A percentile compares a stretch with the other conserved stretches of the same genome.
Conservation (phyloP, 2,888 invertebrate species). For the Mesodorylaimus sp. region DNA sequence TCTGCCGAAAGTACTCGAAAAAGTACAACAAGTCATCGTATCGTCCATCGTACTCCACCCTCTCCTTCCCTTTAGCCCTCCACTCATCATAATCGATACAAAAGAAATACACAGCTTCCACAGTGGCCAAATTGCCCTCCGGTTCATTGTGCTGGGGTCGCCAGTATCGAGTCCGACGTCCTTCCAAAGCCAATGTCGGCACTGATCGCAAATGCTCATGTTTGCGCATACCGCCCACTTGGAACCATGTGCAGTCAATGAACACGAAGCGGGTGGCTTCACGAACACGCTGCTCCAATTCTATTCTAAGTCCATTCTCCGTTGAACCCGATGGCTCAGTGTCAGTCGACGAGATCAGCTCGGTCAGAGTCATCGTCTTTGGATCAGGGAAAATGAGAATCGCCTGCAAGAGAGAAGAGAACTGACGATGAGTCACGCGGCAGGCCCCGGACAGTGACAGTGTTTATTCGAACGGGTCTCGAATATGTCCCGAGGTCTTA, state of each 20-base stretch:
- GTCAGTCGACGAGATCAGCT: constrained; percentile 15
- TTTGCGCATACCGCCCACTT: constrained; percentile 20
- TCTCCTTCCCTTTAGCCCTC: neutral
- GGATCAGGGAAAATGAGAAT: neutral
- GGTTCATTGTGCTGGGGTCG: constrained; percentile 31
- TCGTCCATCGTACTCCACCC: constrained; percentile 18
- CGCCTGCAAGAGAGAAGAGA: neutral
- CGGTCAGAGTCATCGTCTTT: neutral
- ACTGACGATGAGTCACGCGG: too few relatives aligned
- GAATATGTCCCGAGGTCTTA: too few relatives aligned
- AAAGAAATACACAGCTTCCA: constrained; percentile 37
- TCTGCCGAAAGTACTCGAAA: constrained; percentile 17
- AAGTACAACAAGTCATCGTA: constrained; percentile 33
- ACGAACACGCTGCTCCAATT: constrained; percentile 17
- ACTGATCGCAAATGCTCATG: constrained; percentile 22
- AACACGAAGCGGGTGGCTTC: constrained; percentile 19
- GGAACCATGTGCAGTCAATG: constrained; percentile 26
- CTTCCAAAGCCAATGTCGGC: constrained; percentile 29
- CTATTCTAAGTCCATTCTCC: constrained; percentile 16
- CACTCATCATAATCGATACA: constrained; percentile 7
- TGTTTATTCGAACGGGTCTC: too few relatives aligned
- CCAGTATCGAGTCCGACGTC: constrained; percentile 35
- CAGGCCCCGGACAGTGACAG: too few relatives aligned
- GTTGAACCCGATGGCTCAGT: too few relatives aligned
- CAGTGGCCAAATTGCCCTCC: constrained; percentile 33